Percentiles rank a stretch among this genome's conserved stretches.
These are phyloP conservation scores for Amiota minor DNA, from an alignment of 2,888 invertebrate genomes.

Conservation along the genomic window DNA sequence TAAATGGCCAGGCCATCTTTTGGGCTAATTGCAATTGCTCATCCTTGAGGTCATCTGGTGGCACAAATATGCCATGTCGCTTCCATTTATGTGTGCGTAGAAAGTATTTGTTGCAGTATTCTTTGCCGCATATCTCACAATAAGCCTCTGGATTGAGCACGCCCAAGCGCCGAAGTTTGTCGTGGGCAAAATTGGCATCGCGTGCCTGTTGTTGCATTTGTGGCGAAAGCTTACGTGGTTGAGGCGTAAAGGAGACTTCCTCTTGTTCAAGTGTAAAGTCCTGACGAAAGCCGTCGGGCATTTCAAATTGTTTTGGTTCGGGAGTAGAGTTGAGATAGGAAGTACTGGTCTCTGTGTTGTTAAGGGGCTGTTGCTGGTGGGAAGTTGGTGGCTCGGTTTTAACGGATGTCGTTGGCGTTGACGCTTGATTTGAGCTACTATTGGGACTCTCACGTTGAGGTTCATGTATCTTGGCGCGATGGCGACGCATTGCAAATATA, in stretches of 20 bases:
- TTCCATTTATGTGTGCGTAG: slow-evolving; percentile 93
- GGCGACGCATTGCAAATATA: slow-evolving; percentile 81
- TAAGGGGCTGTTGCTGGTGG: slow-evolving; percentile 37
- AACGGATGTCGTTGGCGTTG: slow-evolving; percentile 38
- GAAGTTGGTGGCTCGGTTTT: slow-evolving; percentile 1
- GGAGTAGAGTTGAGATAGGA: slow-evolving; percentile 2
- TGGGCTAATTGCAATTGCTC: slow-evolving; percentile 46
- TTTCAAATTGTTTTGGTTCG: slow-evolving; percentile 58
- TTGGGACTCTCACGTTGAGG: slow-evolving; percentile 46
- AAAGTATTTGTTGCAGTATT: slow-evolving; percentile 95
- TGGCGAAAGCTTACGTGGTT: slow-evolving; percentile 77
- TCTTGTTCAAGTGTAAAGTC: slow-evolving; percentile 74
- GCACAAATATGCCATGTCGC: slow-evolving; percentile 87
- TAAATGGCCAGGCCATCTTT: slow-evolving; percentile 64
- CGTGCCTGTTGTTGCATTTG: slow-evolving; percentile 79
- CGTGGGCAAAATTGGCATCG: slow-evolving; percentile 83
- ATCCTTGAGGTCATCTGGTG: slow-evolving; percentile 75
- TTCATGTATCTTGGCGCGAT: slow-evolving; percentile 81
- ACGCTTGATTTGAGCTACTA: slow-evolving; percentile 31
- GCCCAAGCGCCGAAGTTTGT: slow-evolving; percentile 84
- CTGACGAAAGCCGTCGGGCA: slow-evolving; percentile 74
- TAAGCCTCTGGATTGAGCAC: slow-evolving; percentile 91
- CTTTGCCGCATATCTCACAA: slow-evolving; percentile 93
- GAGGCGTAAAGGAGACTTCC: slow-evolving; percentile 73
- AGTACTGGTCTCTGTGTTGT: slow-evolving; percentile 43